Percentiles rank a stretch among this genome's conserved stretches.
Conservation (phyloP, 2,888 invertebrate genomes). For the Perithous albicinctus region DNA sequence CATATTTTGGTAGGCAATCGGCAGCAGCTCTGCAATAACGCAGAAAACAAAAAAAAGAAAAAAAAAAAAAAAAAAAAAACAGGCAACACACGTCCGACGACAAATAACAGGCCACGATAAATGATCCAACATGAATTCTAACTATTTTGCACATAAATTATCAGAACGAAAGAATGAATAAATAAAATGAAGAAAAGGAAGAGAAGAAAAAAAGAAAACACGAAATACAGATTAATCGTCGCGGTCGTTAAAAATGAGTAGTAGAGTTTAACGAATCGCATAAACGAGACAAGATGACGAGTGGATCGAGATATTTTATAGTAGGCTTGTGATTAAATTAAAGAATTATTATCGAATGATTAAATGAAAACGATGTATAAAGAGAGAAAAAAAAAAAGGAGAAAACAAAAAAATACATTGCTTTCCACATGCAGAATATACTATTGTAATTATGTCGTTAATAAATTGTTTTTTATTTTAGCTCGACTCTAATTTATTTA, state of each 20-base stretch:
- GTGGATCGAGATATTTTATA: constrained; percentile 78
- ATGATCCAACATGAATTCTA: constrained; percentile 49
- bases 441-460: constrained; percentile 83
- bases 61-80: too few relatives aligned
- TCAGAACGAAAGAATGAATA: constrained; percentile 39
- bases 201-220: constrained; percentile 12
- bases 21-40: constrained; percentile 35
- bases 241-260: constrained; percentile 56
- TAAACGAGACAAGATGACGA: constrained; percentile 72
- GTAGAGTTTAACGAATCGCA: constrained; percentile 62
- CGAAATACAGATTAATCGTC: constrained; percentile 37
- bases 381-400: constrained; percentile 72
- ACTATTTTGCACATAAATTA: constrained; percentile 63
- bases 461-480: constrained; percentile 83
- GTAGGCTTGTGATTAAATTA: constrained; percentile 80
- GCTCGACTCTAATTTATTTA: constrained; percentile 42
- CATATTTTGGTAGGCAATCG: constrained; percentile 64
- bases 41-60: too few relatives aligned
- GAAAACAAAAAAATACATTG: constrained; percentile 73
- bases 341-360: constrained; percentile 77
- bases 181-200: constrained; percentile 2
- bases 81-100: constrained; percentile 50
- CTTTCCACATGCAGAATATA: constrained; percentile 81
- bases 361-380: constrained; percentile 68
- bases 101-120: constrained; percentile 46